Evolutionary conservation across 2,797 vertebrate genomes (phyloP).

Genomic region (Myripristis jacobus): DNA sequence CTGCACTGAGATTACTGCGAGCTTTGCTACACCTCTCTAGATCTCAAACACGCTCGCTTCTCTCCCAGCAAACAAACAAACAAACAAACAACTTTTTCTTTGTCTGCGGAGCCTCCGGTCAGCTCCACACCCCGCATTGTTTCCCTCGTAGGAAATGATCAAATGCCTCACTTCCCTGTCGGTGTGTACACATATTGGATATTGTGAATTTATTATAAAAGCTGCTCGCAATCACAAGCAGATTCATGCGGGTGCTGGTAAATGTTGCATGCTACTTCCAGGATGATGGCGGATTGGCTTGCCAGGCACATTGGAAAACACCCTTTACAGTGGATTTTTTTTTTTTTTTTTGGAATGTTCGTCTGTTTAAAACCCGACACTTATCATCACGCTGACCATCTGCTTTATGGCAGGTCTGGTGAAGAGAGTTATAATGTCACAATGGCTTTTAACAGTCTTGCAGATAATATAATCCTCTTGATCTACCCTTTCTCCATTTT

Average conservation of each 20-base stretch:
- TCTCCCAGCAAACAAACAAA: no score
- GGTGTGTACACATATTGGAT: background rate
- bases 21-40: background rate
- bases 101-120: background rate
- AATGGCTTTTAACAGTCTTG: background rate
- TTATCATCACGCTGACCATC: background rate
- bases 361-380: no score
- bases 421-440: no score
- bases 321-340: no score
- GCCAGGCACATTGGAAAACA: background rate
- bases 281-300: background rate
- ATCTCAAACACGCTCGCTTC: background rate
- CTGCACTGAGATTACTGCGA: background rate
- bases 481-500: constrained; percentile 6
- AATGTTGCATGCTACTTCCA: background rate
- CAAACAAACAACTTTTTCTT: background rate
- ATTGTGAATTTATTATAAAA: background rate
- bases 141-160: background rate
- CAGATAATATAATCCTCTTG: constrained; percentile 11
- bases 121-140: background rate
- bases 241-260: background rate
- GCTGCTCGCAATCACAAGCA: no score
- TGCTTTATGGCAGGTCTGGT: background rate
- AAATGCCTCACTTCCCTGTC: background rate
- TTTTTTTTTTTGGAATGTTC: background rate